Conservation (phyloP, 1,140 invertebrate genomes). For the Copidosoma floridanum region DNA sequence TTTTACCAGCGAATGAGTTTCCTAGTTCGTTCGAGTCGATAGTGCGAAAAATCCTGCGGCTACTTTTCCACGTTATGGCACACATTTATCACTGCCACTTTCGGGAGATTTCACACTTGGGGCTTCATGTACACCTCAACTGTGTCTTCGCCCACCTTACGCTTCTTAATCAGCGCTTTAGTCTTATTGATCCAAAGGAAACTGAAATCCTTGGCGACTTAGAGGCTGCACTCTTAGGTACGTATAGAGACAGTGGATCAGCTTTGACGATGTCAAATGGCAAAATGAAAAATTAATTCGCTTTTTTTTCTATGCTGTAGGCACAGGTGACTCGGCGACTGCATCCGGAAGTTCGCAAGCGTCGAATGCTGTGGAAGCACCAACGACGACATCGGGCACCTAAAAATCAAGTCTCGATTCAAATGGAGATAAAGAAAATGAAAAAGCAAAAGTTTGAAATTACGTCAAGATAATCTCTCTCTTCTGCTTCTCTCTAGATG, state of each 20-base stretch:
- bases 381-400: constrained; percentile 37
- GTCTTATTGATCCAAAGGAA: constrained; percentile 92
- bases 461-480: too few species aligned
- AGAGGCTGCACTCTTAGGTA: constrained; percentile 68
- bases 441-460: too few species aligned
- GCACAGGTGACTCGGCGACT: constrained; percentile 49
- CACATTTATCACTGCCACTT: constrained; percentile 98
- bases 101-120: constrained; percentile 87
- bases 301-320: too few species aligned
- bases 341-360: constrained; percentile 43
- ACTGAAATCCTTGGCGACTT: constrained; percentile 89
- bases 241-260: too few species aligned
- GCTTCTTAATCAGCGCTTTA: constrained; percentile 86
- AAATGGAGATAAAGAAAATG: too few species aligned
- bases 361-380: constrained; percentile 42
- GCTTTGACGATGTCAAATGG: too few species aligned
- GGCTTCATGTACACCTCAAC: constrained; percentile 91
- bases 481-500: constrained; percentile 7
- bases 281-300: too few species aligned
- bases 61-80: constrained; percentile 96
- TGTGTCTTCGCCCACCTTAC: constrained; percentile 95
- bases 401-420: too few species aligned
- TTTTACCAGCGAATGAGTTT: constrained; percentile 87
- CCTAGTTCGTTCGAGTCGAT: constrained; percentile 90
- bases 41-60: constrained; percentile 92